A percentile compares a stretch with the other conserved stretches of the same genome.
These are phyloP conservation scores for Lordiphosa collinella DNA, from an alignment of 1,140 invertebrate genomes.

Conservation along the genomic window DNA sequence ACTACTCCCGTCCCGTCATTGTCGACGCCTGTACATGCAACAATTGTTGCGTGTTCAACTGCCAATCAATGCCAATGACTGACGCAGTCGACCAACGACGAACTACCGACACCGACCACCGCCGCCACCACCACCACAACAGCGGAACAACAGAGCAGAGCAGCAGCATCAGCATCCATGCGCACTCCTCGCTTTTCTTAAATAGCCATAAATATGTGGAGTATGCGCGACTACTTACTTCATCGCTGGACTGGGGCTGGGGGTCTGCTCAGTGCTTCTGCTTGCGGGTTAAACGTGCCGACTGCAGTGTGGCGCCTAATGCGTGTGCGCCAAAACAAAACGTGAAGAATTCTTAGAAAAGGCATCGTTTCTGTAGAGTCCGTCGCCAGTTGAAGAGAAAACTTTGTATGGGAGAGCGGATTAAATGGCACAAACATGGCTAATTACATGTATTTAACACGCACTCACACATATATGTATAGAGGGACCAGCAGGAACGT, in stretches of 20 bases:
- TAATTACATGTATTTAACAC: slow-evolving; percentile 77
- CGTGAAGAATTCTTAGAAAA: slow-evolving; percentile 73
- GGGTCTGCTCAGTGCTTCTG: too few species aligned
- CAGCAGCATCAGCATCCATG: slow-evolving; percentile 48
- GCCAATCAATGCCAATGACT: slow-evolving; percentile 72
- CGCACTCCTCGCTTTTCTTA: slow-evolving; percentile 59
- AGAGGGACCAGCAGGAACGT: slow-evolving; percentile 8
- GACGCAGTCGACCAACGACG: slow-evolving; percentile 25
- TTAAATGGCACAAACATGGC: slow-evolving; percentile 77
- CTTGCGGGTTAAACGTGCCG: slow-evolving; percentile 71
- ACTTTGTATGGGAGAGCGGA: slow-evolving; percentile 49
- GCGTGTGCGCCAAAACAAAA: slow-evolving; percentile 70
- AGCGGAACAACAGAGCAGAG: slow-evolving; percentile 9
- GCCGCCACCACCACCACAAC: background rate
- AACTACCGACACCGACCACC: slow-evolving; percentile 16
- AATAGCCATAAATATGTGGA: slow-evolving; percentile 76
- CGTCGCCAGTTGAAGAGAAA: slow-evolving; percentile 1
- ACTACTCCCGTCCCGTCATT: slow-evolving; percentile 27
- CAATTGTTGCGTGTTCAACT: slow-evolving; percentile 72
- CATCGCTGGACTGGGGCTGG: slow-evolving; percentile 23
- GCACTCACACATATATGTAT: slow-evolving; percentile 16
- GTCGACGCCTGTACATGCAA: slow-evolving; percentile 59
- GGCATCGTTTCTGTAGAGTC: slow-evolving; percentile 34
- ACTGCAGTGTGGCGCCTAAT: slow-evolving; percentile 69
- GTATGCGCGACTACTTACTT: slow-evolving; percentile 51